A percentile compares a stretch with the other conserved stretches of the same genome.
Evolutionary conservation across 1,140 invertebrate genomes (phyloP).

Genomic region (Luehdorfia chinensis): DNA sequence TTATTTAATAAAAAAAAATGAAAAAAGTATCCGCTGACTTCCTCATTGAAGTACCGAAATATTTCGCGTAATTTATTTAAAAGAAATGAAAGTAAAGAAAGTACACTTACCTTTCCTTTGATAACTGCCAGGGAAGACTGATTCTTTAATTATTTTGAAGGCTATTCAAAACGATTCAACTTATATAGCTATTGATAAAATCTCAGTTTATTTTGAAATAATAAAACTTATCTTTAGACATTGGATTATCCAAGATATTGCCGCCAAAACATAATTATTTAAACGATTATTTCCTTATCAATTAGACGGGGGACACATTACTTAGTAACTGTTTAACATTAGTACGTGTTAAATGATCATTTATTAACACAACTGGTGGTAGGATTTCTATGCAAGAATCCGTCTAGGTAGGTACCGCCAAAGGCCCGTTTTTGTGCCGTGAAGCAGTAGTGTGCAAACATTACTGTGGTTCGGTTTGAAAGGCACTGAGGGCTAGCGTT

Average conservation of each 20-base stretch:
- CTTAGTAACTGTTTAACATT: neutral
- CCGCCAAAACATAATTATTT: constrained; percentile 8
- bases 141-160: neutral
- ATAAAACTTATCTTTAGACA: constrained; percentile 21
- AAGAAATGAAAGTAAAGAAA: neutral
- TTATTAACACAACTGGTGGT: neutral
- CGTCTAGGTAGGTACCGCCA: too few relatives aligned
- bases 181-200: constrained; percentile 32
- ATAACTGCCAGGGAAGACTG: neutral
- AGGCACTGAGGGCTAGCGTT: too few relatives aligned
- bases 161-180: constrained; percentile 18
- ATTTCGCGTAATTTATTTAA: neutral
- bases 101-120: neutral
- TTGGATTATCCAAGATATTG: constrained; percentile 23
- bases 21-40: too few relatives aligned
- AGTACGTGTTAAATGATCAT: too few relatives aligned
- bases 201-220: constrained; percentile 14
- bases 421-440: too few relatives aligned
- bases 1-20: too few relatives aligned
- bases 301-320: neutral
- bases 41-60: too few relatives aligned
- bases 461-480: too few relatives aligned
- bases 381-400: too few relatives aligned
- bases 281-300: neutral
- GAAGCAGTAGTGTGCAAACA: too few relatives aligned